Conservation (phyloP, 1,140 invertebrate genomes). For the Plodia interpunctella region DNA sequence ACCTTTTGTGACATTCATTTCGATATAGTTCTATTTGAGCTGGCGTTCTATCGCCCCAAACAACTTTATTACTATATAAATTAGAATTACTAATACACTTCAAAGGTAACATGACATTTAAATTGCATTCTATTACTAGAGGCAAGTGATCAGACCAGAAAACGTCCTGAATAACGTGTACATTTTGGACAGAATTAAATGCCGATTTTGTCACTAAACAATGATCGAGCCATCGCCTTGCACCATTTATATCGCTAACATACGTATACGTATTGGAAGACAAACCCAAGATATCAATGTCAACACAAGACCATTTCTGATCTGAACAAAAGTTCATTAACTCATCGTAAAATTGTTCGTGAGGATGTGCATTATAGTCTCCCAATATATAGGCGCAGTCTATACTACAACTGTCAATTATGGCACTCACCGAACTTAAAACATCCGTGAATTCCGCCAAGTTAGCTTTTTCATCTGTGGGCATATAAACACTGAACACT, state of each 20-base stretch:
- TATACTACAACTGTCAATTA: not conserved
- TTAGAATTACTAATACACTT: not conserved
- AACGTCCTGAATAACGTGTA: not conserved
- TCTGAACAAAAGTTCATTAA: conserved; percentile 2
- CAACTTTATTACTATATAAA: not conserved
- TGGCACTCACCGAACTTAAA: conserved; percentile 1
- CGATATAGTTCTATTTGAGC: not conserved
- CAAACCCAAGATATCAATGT: not conserved
- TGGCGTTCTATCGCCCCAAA: not conserved
- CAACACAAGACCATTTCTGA: conserved; percentile 9
- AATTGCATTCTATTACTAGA: not conserved
- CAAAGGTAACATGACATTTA: not conserved
- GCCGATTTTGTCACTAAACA: conserved; percentile 10
- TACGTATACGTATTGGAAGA: conserved; percentile 10
- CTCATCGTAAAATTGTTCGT: conserved; percentile 9
- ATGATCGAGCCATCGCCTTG: conserved; percentile 8
- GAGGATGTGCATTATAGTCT: conserved; percentile 15
- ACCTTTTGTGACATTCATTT: not conserved
- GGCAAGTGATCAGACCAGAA: not conserved
- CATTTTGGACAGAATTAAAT: not conserved
- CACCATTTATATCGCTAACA: conserved; percentile 8
- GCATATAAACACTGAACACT: conserved; percentile 11
- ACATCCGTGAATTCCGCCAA: conserved; percentile 8
- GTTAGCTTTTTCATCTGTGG: conserved; percentile 1
- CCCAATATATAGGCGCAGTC: conserved; percentile 9